phyloP scores from a whole-genome alignment of 2,888 invertebrate genomes.

The Drosophila rellima region DNA sequence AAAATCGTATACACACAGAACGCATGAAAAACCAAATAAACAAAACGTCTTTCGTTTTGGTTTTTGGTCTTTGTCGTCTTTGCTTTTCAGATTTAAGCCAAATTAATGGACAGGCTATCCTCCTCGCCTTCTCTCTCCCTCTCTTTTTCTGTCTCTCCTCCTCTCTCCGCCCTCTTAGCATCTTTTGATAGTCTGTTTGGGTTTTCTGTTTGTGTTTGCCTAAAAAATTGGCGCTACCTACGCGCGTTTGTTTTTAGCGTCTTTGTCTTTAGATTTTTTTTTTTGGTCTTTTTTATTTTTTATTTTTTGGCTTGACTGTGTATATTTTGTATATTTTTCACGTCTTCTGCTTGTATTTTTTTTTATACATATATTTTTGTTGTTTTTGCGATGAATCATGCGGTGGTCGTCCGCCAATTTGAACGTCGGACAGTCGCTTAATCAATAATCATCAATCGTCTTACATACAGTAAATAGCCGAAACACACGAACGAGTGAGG shows the following conservation, averaged over 20 bases:
- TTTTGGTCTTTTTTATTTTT: constrained; percentile 39
- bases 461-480: constrained; percentile 69
- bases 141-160: not conserved
- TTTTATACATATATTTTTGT: constrained; percentile 14
- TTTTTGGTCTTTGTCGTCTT: constrained; percentile 55
- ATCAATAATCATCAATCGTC: constrained; percentile 78
- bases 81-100: constrained; percentile 68
- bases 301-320: constrained; percentile 11
- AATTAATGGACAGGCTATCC: constrained; percentile 68
- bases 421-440: constrained; percentile 43
- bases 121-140: not conserved
- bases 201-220: constrained; percentile 61
- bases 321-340: constrained; percentile 56
- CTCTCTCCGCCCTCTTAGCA: not conserved
- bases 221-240: constrained; percentile 77
- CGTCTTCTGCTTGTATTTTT: constrained; percentile 41
- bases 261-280: constrained; percentile 34
- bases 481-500: constrained; percentile 37
- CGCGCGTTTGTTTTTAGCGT: constrained; percentile 75
- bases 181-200: constrained; percentile 26
- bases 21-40: constrained; percentile 60
- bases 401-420: constrained; percentile 58
- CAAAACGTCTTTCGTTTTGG: constrained; percentile 59
- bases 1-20: constrained; percentile 3
- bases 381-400: constrained; percentile 63